These are phyloP conservation scores for Cephalopholis sonnerati DNA, from an alignment of 2,113 vertebrate species.

Conservation along the genomic window DNA sequence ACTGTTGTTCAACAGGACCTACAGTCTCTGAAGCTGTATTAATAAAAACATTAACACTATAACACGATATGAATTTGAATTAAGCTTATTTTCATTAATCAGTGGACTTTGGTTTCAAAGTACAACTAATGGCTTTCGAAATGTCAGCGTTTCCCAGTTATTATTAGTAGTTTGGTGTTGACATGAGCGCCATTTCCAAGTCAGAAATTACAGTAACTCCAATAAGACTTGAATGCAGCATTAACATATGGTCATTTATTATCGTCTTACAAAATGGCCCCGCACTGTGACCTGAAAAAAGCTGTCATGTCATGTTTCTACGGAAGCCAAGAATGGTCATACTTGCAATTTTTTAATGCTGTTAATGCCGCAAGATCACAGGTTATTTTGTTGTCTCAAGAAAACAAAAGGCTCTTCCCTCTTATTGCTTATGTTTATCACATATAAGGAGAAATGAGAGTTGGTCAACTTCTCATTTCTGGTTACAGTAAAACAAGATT, in stretches of 20 bases:
- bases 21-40: neutral
- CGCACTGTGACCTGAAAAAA: neutral
- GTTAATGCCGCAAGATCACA: too few species aligned
- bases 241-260: neutral
- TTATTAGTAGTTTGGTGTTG: too few species aligned
- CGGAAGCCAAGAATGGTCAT: too few species aligned
- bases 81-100: neutral
- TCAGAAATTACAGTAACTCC: neutral
- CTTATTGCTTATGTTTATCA: too few species aligned
- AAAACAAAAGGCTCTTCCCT: too few species aligned
- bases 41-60: neutral
- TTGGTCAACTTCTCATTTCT: too few species aligned
- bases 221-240: neutral
- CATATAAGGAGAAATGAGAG: too few species aligned
- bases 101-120: neutral
- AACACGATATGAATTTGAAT: too few species aligned
- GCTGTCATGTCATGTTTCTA: neutral
- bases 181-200: neutral
- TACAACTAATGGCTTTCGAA: too few species aligned
- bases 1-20: neutral
- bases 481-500: too few species aligned
- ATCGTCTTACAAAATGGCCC: neutral
- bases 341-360: too few species aligned
- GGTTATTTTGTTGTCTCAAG: too few species aligned
- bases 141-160: neutral